A percentile compares a stretch with the other conserved stretches of the same genome.
Conservation (phyloP, 37 sponge, comb jelly and placozoan genomes). For the Diacarnus erythraeanus region DNA sequence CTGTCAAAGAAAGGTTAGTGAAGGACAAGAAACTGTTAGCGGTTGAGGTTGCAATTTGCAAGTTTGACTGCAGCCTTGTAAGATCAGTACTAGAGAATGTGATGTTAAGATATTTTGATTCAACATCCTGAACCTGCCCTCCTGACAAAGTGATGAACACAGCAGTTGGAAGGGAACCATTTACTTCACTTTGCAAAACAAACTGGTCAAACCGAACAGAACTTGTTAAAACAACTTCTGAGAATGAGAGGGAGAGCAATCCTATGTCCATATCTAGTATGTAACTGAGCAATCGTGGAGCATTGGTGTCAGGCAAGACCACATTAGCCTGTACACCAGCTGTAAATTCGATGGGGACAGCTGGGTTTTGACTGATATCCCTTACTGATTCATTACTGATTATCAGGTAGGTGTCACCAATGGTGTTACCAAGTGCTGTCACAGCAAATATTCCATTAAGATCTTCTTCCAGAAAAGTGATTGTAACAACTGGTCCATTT, state of each 20-base stretch:
- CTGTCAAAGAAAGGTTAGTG: slow-evolving; percentile 62
- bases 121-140: slow-evolving; percentile 47
- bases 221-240: slow-evolving; percentile 75
- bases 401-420: slow-evolving; percentile 66
- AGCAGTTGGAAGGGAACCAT: slow-evolving; percentile 32
- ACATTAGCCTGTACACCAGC: slow-evolving; percentile 45
- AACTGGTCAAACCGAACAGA: slow-evolving; percentile 65
- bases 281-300: slow-evolving; percentile 70
- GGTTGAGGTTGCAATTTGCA: slow-evolving; percentile 42
- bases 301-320: slow-evolving; percentile 66
- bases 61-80: slow-evolving; percentile 47
- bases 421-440: slow-evolving; percentile 66
- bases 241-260: slow-evolving; percentile 70
- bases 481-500: slow-evolving; percentile 40
- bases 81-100: slow-evolving; percentile 55
- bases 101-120: slow-evolving; percentile 60
- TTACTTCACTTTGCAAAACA: slow-evolving; percentile 49
- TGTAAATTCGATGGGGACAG: slow-evolving; percentile 36
- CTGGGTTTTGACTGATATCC: slow-evolving; percentile 69
- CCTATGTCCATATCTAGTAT: slow-evolving; percentile 72
- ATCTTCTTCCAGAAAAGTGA: slow-evolving; percentile 58
- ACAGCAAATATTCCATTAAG: slow-evolving; percentile 74
- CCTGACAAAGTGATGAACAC: slow-evolving; percentile 60
- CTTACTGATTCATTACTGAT: slow-evolving; percentile 34
- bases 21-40: slow-evolving; percentile 66